phyloP scores from a whole-genome alignment of 2,888 invertebrate genomes.

The Invenusta paracnida region DNA sequence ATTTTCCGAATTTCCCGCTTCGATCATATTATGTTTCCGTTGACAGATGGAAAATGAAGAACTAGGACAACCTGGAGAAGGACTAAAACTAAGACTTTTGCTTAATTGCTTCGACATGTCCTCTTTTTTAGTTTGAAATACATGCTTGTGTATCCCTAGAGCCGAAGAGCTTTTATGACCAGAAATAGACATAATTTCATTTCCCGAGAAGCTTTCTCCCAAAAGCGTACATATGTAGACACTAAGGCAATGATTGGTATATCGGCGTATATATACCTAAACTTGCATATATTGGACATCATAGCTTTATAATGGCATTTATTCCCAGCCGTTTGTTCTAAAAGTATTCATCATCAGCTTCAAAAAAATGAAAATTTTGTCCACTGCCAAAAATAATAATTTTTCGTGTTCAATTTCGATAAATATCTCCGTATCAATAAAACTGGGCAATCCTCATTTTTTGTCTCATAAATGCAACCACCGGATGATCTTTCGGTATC shows the following conservation, averaged over 20 bases:
- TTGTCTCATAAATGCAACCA: no score
- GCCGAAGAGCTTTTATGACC: background rate
- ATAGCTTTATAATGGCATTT: background rate
- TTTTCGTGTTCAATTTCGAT: background rate
- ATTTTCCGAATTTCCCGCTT: background rate
- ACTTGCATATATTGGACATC: background rate
- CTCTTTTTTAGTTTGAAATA: background rate
- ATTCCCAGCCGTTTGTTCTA: background rate
- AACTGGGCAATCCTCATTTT: no score
- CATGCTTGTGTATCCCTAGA: background rate
- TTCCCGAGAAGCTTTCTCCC: background rate
- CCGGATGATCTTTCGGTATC: no score
- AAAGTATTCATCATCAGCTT: background rate
- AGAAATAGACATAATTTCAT: background rate
- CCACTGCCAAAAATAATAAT: background rate
- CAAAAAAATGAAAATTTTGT: background rate
- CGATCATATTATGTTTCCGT: background rate
- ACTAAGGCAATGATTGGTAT: no score
- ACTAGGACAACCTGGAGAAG: background rate
- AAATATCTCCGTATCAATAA: background rate
- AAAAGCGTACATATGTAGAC: background rate
- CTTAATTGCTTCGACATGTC: background rate
- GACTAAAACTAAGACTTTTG: background rate
- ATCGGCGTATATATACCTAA: background rate
- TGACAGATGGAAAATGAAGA: background rate